Percentiles rank a stretch among this genome's conserved stretches.
Evolutionary conservation across 2,113 vertebrate genomes (phyloP).

Genomic region (Lasiurus borealis): DNA sequence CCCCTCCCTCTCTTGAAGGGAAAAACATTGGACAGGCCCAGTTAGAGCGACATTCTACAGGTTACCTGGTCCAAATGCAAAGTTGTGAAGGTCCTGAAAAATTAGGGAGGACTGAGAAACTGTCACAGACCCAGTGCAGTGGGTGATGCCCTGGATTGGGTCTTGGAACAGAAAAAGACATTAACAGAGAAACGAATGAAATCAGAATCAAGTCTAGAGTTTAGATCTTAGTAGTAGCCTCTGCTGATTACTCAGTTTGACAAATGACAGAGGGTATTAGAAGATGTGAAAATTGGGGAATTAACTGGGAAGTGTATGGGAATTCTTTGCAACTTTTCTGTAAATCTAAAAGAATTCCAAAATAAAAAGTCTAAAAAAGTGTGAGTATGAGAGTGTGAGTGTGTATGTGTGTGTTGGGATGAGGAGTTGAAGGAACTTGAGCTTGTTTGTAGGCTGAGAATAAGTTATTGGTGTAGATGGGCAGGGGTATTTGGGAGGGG

Average conservation of each 20-base stretch:
- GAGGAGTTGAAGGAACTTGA: neutral
- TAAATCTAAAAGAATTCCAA: neutral
- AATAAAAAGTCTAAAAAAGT: neutral
- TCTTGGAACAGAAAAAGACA: constrained; percentile 31
- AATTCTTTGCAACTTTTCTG: constrained; percentile 33
- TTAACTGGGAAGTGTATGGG: neutral
- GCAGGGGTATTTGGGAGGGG: neutral
- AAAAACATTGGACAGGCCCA: neutral
- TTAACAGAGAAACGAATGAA: constrained; percentile 4
- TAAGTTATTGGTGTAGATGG: neutral
- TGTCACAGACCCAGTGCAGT: neutral
- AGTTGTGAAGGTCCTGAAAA: neutral
- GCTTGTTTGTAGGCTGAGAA: neutral
- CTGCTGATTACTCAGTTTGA: constrained; percentile 9
- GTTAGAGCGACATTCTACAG: neutral
- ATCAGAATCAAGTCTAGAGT: constrained; percentile 14
- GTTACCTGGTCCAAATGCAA: neutral
- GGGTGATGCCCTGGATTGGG: neutral
- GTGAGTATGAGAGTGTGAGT: neutral
- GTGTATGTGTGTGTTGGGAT: neutral
- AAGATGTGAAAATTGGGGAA: neutral
- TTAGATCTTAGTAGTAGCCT: neutral
- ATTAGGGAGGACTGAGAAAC: neutral
- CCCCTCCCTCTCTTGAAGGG: neutral
- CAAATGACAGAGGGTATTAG: neutral